Evolutionary conservation across 2,888 invertebrate genomes (phyloP).

Genomic region (Leucoptera coffeella): DNA sequence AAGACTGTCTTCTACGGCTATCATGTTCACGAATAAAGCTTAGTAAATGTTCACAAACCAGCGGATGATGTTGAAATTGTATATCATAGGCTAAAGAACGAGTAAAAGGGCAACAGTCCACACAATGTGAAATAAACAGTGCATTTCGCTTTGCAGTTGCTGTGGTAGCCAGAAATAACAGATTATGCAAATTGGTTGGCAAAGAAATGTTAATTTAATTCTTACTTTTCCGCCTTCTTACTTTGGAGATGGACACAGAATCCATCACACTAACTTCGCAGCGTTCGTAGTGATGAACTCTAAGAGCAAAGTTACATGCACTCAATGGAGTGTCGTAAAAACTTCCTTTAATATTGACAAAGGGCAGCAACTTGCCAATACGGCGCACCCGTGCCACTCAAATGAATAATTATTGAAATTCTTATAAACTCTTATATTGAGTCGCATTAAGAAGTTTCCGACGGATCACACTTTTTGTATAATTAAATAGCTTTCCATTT

Average conservation of each 20-base stretch:
- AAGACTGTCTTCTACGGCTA: too few relatives aligned
- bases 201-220: constrained; percentile 4
- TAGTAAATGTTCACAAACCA: too few relatives aligned
- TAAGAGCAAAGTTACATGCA: constrained; percentile 33
- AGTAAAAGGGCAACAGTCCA: too few relatives aligned
- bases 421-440: constrained; percentile 20
- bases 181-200: too few relatives aligned
- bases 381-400: constrained; percentile 19
- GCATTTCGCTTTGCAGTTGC: too few relatives aligned
- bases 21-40: too few relatives aligned
- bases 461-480: constrained; percentile 21
- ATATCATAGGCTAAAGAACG: too few relatives aligned
- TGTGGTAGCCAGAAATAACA: too few relatives aligned
- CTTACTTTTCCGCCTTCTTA: constrained; percentile 3
- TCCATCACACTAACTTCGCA: constrained; percentile 20
- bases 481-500: constrained; percentile 19
- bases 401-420: constrained; percentile 30
- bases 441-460: constrained; percentile 21
- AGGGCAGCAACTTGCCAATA: constrained; percentile 25
- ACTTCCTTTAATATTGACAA: constrained; percentile 17
- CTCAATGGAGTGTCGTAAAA: constrained; percentile 24
- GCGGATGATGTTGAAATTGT: too few relatives aligned
- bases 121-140: too few relatives aligned
- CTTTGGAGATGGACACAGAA: constrained; percentile 11
- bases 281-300: constrained; percentile 13